Evolutionary conservation across 2,113 vertebrate genomes (phyloP).

Genomic region (Pygoscelis adeliae): DNA sequence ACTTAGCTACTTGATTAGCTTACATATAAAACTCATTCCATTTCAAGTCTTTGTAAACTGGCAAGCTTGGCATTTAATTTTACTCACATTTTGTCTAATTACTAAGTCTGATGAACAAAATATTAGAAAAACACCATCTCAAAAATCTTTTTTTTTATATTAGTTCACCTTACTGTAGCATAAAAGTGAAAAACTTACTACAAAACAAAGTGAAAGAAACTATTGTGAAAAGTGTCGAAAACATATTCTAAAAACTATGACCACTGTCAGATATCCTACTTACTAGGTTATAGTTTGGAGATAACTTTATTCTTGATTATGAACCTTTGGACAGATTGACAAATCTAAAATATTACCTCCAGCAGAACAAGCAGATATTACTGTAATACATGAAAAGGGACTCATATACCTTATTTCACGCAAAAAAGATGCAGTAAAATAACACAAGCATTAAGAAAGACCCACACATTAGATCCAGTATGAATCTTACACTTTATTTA

Average conservation of each 20-base stretch:
- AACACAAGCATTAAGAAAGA: background rate
- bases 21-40: background rate
- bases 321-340: background rate
- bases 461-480: background rate
- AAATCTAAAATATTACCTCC: background rate
- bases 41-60: background rate
- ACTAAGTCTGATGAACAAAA: background rate
- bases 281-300: background rate
- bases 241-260: background rate
- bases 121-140: background rate
- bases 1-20: background rate
- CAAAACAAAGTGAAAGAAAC: background rate
- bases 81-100: background rate
- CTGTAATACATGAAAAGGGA: background rate
- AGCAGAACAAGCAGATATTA: background rate
- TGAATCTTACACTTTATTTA: slow-evolving; percentile 53
- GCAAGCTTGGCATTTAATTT: background rate
- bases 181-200: background rate
- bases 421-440: background rate
- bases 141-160: background rate
- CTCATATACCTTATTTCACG: background rate
- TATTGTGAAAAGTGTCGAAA: background rate
- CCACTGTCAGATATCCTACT: background rate
- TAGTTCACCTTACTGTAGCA: background rate
- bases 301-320: background rate